Percentiles rank a stretch among this genome's conserved stretches.
Evolutionary conservation across 2,113 vertebrate species (phyloP).

Genomic region (Echinops telfairi): DNA sequence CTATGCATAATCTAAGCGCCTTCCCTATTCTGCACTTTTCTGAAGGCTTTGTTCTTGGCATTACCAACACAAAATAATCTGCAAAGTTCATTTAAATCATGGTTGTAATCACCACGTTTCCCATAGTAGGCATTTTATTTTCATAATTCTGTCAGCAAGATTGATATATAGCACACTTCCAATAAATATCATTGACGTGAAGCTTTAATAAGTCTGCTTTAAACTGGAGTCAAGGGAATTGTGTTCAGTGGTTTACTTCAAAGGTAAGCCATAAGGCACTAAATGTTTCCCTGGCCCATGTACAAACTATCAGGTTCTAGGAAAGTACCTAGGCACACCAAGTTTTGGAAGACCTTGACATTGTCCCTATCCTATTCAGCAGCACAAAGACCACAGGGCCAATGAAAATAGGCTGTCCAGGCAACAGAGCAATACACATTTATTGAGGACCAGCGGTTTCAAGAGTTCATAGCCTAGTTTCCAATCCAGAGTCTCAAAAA

Average conservation of each 20-base stretch:
- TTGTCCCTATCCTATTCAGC: not conserved
- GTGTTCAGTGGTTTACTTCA: not conserved
- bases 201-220: not conserved
- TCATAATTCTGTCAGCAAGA: not conserved
- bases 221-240: not conserved
- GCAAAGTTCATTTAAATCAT: constrained; percentile 19
- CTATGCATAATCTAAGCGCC: not conserved
- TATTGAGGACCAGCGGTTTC: not conserved
- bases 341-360: constrained; percentile 14
- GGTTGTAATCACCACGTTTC: not conserved
- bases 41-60: not conserved
- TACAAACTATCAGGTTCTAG: not conserved
- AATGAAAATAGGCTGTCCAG: not conserved
- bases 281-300: not conserved
- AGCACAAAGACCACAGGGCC: constrained; percentile 7
- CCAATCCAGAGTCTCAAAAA: not conserved
- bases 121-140: not conserved
- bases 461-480: not conserved
- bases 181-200: not conserved
- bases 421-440: not conserved
- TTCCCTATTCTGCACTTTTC: not conserved
- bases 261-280: not conserved
- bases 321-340: not conserved
- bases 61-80: not conserved
- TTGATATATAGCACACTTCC: not conserved